These are phyloP conservation scores for Ametastegia equiseti DNA, from an alignment of 2,888 invertebrate species.

Conservation along the genomic window DNA sequence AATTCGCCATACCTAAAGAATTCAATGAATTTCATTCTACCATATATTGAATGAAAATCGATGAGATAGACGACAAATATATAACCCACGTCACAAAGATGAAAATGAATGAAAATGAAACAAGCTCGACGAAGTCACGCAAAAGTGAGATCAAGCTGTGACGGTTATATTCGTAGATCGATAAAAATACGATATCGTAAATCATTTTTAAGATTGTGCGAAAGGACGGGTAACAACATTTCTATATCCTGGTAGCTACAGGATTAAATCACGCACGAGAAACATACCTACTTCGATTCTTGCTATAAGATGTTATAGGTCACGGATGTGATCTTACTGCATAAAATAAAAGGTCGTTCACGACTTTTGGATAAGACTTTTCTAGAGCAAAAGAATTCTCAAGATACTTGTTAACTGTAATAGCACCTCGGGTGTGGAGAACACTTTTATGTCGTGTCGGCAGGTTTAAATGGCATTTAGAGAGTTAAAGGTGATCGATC, in stretches of 20 bases:
- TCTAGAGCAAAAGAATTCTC: not conserved
- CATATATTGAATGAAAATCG: not conserved
- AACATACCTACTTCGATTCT: not conserved
- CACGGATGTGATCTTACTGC: not conserved
- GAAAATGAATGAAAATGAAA: too few species aligned
- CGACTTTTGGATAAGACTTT: not conserved
- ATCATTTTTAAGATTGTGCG: not conserved
- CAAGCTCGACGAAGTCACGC: not conserved
- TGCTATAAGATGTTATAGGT: not conserved
- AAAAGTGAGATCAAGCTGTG: not conserved
- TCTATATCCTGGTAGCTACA: not conserved
- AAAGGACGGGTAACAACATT: not conserved
- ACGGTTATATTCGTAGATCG: not conserved
- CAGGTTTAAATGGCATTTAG: not conserved
- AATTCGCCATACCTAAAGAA: not conserved
- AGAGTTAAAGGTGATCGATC: conserved; percentile 15
- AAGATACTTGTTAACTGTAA: not conserved
- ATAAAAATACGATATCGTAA: not conserved
- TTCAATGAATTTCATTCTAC: not conserved
- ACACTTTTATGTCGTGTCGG: not conserved
- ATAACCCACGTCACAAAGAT: not conserved
- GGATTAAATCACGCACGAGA: not conserved
- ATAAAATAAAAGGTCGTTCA: not conserved
- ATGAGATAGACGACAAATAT: not conserved
- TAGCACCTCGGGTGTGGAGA: not conserved